A percentile compares a stretch with the other conserved stretches of the same genome.
Conservation (phyloP, 2,888 invertebrate genomes). For the Mesochorus sp. region DNA sequence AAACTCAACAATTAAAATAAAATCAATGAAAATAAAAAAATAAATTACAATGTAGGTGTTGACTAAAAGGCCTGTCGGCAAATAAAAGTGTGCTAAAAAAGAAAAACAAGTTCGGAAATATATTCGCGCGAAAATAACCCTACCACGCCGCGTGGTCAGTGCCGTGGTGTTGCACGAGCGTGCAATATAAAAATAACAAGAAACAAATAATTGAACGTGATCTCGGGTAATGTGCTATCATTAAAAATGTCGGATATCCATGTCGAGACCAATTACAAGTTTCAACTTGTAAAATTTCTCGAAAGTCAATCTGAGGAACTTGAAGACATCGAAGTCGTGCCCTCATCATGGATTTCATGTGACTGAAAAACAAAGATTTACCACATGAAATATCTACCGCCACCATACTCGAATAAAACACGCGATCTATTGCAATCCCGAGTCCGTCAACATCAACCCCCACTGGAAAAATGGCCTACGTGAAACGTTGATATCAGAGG, state of each 20-base stretch:
- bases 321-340: conserved; percentile 17
- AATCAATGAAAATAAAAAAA: too few species aligned
- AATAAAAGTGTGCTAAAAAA: too few species aligned
- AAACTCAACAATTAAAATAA: too few species aligned
- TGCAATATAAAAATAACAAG: too few species aligned
- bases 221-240: neutral
- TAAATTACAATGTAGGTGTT: too few species aligned
- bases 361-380: neutral
- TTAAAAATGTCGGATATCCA: too few species aligned
- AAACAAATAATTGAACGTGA: too few species aligned
- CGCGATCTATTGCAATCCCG: neutral
- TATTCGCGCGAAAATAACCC: too few species aligned
- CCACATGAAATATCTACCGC: neutral
- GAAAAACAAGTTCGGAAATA: too few species aligned
- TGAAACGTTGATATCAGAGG: conserved; percentile 29
- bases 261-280: conserved; percentile 9
- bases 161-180: too few species aligned
- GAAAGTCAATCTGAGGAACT: neutral
- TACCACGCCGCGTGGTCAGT: too few species aligned
- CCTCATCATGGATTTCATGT: conserved; percentile 18
- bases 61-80: too few species aligned
- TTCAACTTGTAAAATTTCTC: conserved; percentile 5
- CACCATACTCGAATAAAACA: conserved; percentile 6
- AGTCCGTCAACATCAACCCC: neutral
- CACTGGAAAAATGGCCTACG: conserved; percentile 9